Conservation (phyloP, 2,888 invertebrate genomes). For the Ametastegia equiseti region DNA sequence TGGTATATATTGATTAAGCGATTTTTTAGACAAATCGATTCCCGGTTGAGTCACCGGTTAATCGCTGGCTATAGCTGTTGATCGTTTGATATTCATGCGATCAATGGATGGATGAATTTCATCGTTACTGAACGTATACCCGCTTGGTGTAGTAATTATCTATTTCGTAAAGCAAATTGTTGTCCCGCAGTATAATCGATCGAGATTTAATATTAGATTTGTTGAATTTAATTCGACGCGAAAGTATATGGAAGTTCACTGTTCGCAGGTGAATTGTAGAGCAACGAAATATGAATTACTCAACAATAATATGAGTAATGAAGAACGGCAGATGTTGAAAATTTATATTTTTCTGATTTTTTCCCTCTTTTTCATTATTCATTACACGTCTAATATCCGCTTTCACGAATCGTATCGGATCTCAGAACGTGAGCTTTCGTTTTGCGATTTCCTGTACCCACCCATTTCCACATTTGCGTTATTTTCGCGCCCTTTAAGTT, state of each 20-base stretch:
- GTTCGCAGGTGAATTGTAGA: too few species aligned
- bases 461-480: conserved; percentile 21
- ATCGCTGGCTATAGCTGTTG: conserved; percentile 27
- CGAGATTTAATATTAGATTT: background rate
- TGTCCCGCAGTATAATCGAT: background rate
- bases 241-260: background rate
- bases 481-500: background rate
- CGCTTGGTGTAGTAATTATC: conserved; percentile 30
- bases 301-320: background rate
- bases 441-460: conserved; percentile 20
- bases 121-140: conserved; percentile 12
- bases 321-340: background rate
- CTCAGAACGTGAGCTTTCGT: background rate
- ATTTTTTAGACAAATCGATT: conserved; percentile 43
- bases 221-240: background rate
- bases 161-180: conserved; percentile 23
- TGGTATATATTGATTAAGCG: conserved; percentile 41
- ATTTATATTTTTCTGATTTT: background rate
- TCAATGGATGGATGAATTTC: too few species aligned
- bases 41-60: conserved; percentile 26
- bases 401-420: conserved; percentile 14
- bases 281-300: background rate
- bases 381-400: background rate
- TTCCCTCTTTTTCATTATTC: background rate
- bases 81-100: conserved; percentile 37